These are phyloP conservation scores for Phasia obesa DNA, from an alignment of 2,888 invertebrate genomes.

Conservation along the genomic window DNA sequence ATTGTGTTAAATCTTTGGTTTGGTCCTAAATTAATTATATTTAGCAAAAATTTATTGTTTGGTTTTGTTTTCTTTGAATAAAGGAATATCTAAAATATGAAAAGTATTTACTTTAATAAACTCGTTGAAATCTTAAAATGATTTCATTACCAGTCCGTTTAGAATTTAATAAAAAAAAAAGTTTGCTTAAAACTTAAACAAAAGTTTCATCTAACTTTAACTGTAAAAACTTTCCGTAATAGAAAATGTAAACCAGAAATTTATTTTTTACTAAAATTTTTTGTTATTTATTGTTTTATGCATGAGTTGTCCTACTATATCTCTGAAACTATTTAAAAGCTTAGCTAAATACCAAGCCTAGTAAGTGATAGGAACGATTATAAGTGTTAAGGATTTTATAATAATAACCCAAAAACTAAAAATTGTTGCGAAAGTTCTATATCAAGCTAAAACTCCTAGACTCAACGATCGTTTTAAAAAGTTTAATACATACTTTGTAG, in stretches of 20 bases:
- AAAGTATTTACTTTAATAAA: neutral
- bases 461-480: no score
- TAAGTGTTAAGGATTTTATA: no score
- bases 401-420: no score
- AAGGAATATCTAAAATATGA: neutral
- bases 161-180: neutral
- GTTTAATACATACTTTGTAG: no score
- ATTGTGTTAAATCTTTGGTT: constrained; percentile 16
- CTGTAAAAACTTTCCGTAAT: no score
- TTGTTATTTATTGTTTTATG: no score
- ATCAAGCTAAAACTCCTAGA: no score
- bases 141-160: neutral
- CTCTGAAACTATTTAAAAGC: no score
- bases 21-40: neutral
- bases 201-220: neutral
- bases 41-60: neutral
- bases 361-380: no score
- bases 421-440: no score
- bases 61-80: constrained; percentile 11
- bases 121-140: neutral
- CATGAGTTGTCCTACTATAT: no score
- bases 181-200: neutral
- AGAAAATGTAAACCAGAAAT: neutral
- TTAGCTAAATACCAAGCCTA: no score
- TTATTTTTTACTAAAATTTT: constrained; percentile 16